A percentile compares a stretch with the other conserved stretches of the same genome.
These are phyloP conservation scores for Meleagris gallopavo DNA, from an alignment of 2,113 vertebrate genomes.

Conservation along the genomic window DNA sequence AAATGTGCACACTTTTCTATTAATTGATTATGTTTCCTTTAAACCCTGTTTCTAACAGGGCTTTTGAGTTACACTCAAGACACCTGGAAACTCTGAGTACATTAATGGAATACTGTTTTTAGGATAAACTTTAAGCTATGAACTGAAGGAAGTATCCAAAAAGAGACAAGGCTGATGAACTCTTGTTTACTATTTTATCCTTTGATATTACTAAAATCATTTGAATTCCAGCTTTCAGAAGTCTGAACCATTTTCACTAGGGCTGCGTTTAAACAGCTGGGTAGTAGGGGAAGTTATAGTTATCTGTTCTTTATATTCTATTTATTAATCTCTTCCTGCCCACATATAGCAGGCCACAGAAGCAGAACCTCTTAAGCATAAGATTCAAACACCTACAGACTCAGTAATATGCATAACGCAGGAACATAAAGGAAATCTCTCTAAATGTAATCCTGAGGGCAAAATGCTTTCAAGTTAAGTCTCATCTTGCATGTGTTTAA, in stretches of 20 bases:
- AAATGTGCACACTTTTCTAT: background rate
- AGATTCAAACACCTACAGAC: background rate
- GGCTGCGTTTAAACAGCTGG: background rate
- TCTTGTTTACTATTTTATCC: background rate
- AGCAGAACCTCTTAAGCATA: background rate
- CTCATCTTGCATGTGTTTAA: background rate
- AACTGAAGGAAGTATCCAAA: constrained; percentile 18
- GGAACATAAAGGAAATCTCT: background rate
- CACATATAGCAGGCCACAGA: background rate
- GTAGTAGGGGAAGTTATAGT: background rate
- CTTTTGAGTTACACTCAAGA: background rate
- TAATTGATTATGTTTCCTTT: background rate
- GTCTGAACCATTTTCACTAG: background rate
- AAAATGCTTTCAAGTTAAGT: background rate
- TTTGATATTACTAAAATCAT: background rate
- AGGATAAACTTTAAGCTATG: constrained; percentile 24
- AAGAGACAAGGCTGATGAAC: background rate
- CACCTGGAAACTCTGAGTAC: constrained; percentile 7
- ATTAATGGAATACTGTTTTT: background rate
- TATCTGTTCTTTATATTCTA: background rate
- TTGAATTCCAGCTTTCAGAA: background rate
- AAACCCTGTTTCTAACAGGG: background rate
- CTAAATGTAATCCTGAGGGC: background rate
- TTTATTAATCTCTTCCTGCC: background rate
- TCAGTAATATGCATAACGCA: background rate